phyloP scores from a whole-genome alignment of 2,888 invertebrate genomes.

The Callyntrura guangdongensis region DNA sequence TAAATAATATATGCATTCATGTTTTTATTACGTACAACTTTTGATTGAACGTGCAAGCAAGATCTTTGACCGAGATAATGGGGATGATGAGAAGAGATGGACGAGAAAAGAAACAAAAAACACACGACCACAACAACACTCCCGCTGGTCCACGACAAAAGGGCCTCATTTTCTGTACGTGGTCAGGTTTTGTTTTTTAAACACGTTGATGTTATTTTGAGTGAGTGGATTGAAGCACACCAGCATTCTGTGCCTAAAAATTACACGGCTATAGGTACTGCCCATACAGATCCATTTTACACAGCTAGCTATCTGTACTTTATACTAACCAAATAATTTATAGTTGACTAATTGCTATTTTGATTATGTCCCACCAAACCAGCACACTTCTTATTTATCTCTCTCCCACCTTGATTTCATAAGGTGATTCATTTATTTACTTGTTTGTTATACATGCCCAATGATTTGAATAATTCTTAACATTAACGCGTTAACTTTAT shows the following conservation, averaged over 20 bases:
- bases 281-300: not conserved
- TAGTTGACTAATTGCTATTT: constrained; percentile 46
- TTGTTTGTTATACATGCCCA: constrained; percentile 32
- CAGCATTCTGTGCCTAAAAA: not conserved
- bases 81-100: not conserved
- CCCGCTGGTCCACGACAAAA: constrained; percentile 25
- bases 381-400: not conserved
- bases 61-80: constrained; percentile 4
- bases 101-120: no score
- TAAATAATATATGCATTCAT: not conserved
- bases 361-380: constrained; percentile 18
- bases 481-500: not conserved
- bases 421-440: constrained; percentile 41
- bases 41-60: not conserved
- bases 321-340: constrained; percentile 43
- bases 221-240: no score
- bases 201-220: no score
- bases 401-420: constrained; percentile 14
- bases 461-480: constrained; percentile 20
- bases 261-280: no score
- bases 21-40: not conserved
- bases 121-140: not conserved
- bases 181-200: constrained; percentile 27
- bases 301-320: constrained; percentile 1
- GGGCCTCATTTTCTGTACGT: constrained; percentile 26